These are phyloP conservation scores for Monomorium pharaonis DNA, from an alignment of 1,140 invertebrate genomes.

Conservation along the genomic window DNA sequence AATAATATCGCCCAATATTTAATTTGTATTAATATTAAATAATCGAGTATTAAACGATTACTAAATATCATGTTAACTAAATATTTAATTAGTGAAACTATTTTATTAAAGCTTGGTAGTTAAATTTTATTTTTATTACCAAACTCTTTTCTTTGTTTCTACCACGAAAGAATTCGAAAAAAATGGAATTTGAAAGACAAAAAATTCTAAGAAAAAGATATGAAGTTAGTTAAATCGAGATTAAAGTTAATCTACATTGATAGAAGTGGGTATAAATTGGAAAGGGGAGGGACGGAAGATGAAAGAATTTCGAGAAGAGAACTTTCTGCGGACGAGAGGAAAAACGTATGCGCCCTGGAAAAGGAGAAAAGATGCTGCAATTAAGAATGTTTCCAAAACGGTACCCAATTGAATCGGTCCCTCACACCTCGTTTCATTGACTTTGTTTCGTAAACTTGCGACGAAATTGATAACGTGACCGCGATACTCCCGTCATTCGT, in stretches of 20 bases:
- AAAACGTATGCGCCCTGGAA: background rate
- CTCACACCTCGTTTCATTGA: background rate
- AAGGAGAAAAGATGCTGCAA: background rate
- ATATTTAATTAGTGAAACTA: too few relatives aligned
- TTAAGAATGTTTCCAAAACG: background rate
- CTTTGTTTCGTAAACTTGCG: too few relatives aligned
- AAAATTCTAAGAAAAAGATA: background rate
- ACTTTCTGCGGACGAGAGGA: background rate
- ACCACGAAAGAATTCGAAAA: too few relatives aligned
- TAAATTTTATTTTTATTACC: too few relatives aligned
- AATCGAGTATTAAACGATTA: too few relatives aligned
- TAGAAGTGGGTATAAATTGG: background rate
- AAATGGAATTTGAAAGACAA: too few relatives aligned
- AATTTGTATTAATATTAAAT: too few relatives aligned
- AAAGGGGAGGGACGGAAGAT: background rate
- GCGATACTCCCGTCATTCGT: background rate
- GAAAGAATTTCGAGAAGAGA: background rate
- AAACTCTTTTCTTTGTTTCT: too few relatives aligned
- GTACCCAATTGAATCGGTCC: background rate
- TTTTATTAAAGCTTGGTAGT: too few relatives aligned
- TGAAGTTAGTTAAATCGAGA: background rate
- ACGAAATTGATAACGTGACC: background rate
- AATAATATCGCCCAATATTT: too few relatives aligned
- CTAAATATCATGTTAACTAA: too few relatives aligned
- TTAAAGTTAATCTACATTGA: background rate